phyloP scores from a whole-genome alignment of 2,113 vertebrate species.

The Psephotus haematonotus region DNA sequence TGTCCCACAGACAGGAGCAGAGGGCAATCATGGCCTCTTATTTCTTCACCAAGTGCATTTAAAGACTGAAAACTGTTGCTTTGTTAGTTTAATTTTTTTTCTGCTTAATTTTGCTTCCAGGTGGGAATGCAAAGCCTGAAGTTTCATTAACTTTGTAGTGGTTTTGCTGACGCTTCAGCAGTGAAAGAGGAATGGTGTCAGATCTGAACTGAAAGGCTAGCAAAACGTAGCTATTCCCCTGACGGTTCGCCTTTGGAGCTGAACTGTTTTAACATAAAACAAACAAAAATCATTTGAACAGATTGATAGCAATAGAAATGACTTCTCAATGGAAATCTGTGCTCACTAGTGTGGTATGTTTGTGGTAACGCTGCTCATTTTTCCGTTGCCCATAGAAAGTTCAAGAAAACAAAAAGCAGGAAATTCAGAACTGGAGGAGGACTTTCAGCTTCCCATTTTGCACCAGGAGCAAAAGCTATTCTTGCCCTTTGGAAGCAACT shows the following conservation, averaged over 20 bases:
- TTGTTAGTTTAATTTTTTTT: not conserved
- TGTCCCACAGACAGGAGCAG: not conserved
- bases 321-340: not conserved
- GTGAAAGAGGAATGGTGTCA: not conserved
- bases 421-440: not conserved
- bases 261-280: not conserved
- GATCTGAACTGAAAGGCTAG: not conserved
- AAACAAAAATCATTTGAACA: not conserved
- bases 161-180: not conserved
- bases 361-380: not conserved
- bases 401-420: not conserved
- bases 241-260: not conserved
- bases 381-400: not conserved
- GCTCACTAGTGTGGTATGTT: not conserved
- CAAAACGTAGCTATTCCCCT: not conserved
- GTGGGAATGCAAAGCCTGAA: not conserved
- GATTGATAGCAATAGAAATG: not conserved
- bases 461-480: not conserved
- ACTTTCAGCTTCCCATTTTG: not conserved
- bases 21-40: accelerated
- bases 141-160: not conserved
- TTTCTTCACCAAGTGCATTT: not conserved
- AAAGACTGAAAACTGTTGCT: not conserved
- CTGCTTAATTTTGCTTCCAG: not conserved
- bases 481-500: not conserved